Conservation (phyloP, 2,113 vertebrate species). For the Gopherus flavomarginatus region DNA sequence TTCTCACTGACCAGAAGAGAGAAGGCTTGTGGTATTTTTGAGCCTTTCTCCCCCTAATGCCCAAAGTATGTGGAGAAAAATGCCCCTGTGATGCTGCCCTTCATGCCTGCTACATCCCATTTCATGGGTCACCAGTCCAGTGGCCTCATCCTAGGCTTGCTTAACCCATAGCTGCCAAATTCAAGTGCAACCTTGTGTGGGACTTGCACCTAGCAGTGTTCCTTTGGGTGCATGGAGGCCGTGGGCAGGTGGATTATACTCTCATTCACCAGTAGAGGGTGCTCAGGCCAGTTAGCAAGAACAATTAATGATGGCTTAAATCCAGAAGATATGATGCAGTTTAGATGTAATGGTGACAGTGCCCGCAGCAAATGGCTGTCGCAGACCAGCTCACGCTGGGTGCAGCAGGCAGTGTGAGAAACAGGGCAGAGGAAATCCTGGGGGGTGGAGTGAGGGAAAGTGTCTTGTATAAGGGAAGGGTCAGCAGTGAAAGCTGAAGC, state of each 20-base stretch:
- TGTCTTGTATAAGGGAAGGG: rapidly evolving
- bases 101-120: background rate
- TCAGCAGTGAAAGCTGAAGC: background rate
- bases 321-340: background rate
- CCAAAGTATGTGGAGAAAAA: background rate
- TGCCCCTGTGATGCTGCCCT: background rate
- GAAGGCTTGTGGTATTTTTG: background rate
- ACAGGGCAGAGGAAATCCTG: background rate
- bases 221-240: background rate
- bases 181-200: background rate
- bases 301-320: background rate
- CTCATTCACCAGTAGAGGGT: background rate
- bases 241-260: background rate
- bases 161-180: background rate
- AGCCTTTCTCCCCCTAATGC: background rate
- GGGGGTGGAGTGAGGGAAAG: rapidly evolving
- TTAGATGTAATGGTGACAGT: background rate
- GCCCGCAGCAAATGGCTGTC: background rate
- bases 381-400: background rate
- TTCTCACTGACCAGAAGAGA: background rate
- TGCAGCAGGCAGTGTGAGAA: too few species aligned
- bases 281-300: background rate
- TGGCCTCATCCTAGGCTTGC: background rate
- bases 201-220: background rate
- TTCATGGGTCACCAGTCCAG: background rate